These are phyloP conservation scores for Oryzias sinensis DNA, from an alignment of 2,797 vertebrate species.

Conservation along the genomic window DNA sequence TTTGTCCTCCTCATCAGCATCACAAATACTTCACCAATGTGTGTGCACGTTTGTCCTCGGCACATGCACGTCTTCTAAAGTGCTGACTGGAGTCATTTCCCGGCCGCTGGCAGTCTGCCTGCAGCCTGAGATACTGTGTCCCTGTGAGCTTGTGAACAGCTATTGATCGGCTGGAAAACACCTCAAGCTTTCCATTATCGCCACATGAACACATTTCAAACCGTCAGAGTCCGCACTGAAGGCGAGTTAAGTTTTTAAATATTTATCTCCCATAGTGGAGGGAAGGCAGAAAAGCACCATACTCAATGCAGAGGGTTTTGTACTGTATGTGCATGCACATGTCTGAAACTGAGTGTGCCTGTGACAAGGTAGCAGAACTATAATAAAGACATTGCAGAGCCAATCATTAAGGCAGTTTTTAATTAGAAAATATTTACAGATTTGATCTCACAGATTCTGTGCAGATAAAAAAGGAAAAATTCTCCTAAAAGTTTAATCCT, in stretches of 20 bases:
- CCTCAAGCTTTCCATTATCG: conserved; percentile 66
- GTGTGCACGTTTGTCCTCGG: not conserved
- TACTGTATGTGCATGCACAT: not conserved
- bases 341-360: conserved; percentile 1
- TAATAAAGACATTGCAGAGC: too few relatives aligned
- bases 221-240: conserved; percentile 11
- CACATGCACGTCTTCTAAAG: conserved; percentile 33
- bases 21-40: conserved; percentile 20
- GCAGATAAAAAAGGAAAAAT: too few relatives aligned
- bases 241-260: conserved; percentile 50
- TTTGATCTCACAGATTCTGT: too few relatives aligned
- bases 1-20: conserved; percentile 36
- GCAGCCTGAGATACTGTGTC: conserved; percentile 62
- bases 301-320: conserved; percentile 10
- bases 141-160: conserved; percentile 64
- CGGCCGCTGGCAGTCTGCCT: conserved; percentile 54
- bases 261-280: conserved; percentile 48
- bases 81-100: conserved; percentile 65
- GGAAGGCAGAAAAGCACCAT: conserved; percentile 2
- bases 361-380: not conserved
- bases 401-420: too few relatives aligned
- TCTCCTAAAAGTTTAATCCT: too few relatives aligned
- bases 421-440: too few relatives aligned
- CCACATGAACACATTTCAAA: conserved; percentile 49
- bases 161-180: conserved; percentile 66